Percentiles rank a stretch among this genome's conserved stretches.
These are phyloP conservation scores for Hydractinia symbiolongicarpus DNA, from an alignment of 30 jellyfish, hydroid and myxozoan genomes.

Conservation along the genomic window DNA sequence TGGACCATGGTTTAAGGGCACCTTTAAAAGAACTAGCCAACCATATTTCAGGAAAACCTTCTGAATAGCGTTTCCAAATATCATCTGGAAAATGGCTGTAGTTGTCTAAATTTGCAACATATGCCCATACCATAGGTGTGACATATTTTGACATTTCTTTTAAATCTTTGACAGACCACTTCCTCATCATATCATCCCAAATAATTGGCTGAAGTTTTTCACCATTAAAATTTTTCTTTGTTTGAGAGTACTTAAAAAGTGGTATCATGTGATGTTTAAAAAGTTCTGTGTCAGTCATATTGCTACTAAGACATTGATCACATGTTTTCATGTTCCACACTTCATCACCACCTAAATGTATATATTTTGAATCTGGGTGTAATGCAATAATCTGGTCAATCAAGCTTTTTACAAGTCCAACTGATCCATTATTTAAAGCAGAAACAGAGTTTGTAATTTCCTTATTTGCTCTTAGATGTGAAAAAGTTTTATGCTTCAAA, in stretches of 20 bases:
- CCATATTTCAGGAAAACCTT: constrained; percentile 57
- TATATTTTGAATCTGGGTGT: constrained; percentile 69
- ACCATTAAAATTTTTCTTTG: not conserved
- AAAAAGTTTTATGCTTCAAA: constrained; percentile 61
- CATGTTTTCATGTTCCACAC: constrained; percentile 83
- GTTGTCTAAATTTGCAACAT: constrained; percentile 51
- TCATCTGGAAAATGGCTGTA: constrained; percentile 70
- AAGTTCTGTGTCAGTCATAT: constrained; percentile 34
- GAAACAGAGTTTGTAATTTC: constrained; percentile 52
- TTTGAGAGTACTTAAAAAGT: constrained; percentile 40
- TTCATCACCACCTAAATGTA: constrained; percentile 94
- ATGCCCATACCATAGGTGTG: constrained; percentile 86
- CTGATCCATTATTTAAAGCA: constrained; percentile 62
- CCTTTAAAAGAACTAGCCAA: constrained; percentile 92
- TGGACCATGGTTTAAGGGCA: constrained; percentile 60
- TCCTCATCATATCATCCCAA: constrained; percentile 97
- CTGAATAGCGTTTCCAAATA: constrained; percentile 65
- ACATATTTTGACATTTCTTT: constrained; percentile 47
- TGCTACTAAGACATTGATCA: constrained; percentile 32
- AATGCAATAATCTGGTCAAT: constrained; percentile 44
- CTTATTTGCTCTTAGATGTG: constrained; percentile 56
- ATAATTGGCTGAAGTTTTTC: constrained; percentile 39
- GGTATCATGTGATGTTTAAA: constrained; percentile 71
- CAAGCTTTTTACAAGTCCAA: constrained; percentile 32
- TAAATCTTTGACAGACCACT: constrained; percentile 47